Base-by-base conservation (phyloP, 2,797 vertebrate genomes). In the Rhinophrynus dorsalis region DNA sequence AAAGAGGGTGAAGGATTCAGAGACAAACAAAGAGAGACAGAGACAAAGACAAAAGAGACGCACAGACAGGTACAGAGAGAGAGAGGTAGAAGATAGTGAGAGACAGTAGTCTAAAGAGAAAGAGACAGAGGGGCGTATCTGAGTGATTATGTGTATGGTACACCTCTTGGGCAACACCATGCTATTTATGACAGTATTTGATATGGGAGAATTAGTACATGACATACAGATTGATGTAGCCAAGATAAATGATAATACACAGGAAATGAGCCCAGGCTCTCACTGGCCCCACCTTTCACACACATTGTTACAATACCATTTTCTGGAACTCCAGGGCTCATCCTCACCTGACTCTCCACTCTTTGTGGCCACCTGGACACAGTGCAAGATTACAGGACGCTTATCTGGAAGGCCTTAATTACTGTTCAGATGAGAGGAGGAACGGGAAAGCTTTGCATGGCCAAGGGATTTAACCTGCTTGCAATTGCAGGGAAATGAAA, bases 371-470 rank as follows among this genome's bases (percentile, higher is more conserved):
- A 78, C 80, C 78, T 82, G 83, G 78, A 18, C 23, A 2, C 1
- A 37, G 37, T 32, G 9, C 17, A 32, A 75, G 52, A 42, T 38
- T 47, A 59, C 24, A 55, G 68, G 60, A 10, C 27, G 76, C 66
- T 80, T 80, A 74, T 67, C 77, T 62, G 76, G 63, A 51, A 29
- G 0, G 74, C 82, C 79, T 80, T 80, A 82, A 81, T 81, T 79
- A 68, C 10, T 45, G 50, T 18, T 20, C 42, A 71, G 21, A 58
- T 47, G 51, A 57, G 59, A 70, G 68, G 59, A 56, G 56, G 50
- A 37, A 30, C 20, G 15, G 57, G 56, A 73, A 57, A 61, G 50
- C 13, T 47, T 42, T 40, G 42, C 5, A 10, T 33, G 48, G 32
- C 27, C 7, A 75, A 74, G 67, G 17, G 0, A 50, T 68, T 21